These are phyloP conservation scores for Helleia helle DNA, from an alignment of 2,888 invertebrate genomes.

Conservation along the genomic window DNA sequence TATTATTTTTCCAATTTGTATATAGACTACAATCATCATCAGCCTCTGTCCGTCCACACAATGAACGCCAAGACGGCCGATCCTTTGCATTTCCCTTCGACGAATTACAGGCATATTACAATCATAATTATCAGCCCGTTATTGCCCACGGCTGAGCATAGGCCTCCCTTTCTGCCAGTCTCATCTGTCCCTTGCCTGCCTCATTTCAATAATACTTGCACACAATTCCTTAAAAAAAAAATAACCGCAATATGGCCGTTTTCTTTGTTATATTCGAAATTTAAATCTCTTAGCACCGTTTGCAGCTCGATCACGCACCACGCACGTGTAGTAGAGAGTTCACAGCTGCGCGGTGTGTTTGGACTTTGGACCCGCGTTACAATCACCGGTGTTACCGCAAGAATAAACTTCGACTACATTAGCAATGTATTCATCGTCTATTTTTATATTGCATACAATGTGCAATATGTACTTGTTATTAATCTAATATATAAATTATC, in stretches of 20 bases:
- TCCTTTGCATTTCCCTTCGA: no score
- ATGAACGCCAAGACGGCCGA: no score
- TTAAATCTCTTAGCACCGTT: conserved; percentile 17
- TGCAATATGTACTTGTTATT: not conserved
- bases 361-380: conserved; percentile 64
- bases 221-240: not conserved
- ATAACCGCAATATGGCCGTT: not conserved
- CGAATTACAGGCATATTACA: no score
- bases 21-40: no score
- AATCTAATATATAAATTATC: not conserved
- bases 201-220: no score
- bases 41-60: no score
- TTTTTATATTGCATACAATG: conserved; percentile 4
- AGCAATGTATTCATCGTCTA: conserved; percentile 22
- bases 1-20: no score
- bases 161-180: no score
- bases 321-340: conserved; percentile 50
- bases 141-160: no score
- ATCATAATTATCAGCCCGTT: no score
- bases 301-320: conserved; percentile 40
- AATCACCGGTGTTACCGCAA: conserved; percentile 51
- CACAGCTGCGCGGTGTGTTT: conserved; percentile 50
- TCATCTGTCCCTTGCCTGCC: no score
- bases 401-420: conserved; percentile 36
- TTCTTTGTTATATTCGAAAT: conserved; percentile 18